These are phyloP conservation scores for Loriculus beryllinus DNA, from an alignment of 2,797 vertebrate genomes.

Conservation along the genomic window DNA sequence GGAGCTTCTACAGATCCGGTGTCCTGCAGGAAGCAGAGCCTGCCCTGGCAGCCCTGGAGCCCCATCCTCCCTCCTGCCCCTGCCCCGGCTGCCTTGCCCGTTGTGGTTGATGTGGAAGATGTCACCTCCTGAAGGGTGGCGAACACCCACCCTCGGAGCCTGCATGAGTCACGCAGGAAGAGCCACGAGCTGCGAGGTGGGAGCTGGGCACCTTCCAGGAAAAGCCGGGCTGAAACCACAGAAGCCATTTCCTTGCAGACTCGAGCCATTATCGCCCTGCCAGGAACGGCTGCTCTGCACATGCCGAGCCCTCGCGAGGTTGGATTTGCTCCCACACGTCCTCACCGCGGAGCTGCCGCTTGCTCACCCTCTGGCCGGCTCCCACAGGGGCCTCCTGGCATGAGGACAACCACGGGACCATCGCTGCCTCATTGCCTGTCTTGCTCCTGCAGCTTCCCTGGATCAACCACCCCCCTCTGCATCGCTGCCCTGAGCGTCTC, in stretches of 20 bases:
- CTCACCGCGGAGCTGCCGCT: rapidly evolving
- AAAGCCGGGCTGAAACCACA: slow-evolving; percentile 26
- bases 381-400: not conserved
- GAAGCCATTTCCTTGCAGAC: slow-evolving; percentile 30
- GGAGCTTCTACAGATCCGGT: not conserved
- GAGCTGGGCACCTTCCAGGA: slow-evolving; percentile 57
- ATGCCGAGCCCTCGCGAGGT: not conserved
- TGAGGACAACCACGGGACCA: rapidly evolving
- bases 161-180: slow-evolving; percentile 5
- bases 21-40: not conserved
- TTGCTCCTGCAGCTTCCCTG: not conserved
- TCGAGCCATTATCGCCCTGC: not conserved
- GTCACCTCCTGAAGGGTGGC: not conserved
- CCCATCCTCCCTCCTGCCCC: not conserved
- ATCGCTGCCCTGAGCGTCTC: rapidly evolving
- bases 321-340: not conserved
- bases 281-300: not conserved
- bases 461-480: not conserved
- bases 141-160: not conserved
- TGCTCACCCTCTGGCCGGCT: not conserved
- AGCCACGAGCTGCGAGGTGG: not conserved
- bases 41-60: not conserved
- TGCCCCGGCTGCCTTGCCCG: rapidly evolving
- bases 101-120: not conserved
- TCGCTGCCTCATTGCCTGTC: rapidly evolving